Evolutionary conservation across 1,140 invertebrate genomes (phyloP).

Genomic region (Agrilus planipennis): DNA sequence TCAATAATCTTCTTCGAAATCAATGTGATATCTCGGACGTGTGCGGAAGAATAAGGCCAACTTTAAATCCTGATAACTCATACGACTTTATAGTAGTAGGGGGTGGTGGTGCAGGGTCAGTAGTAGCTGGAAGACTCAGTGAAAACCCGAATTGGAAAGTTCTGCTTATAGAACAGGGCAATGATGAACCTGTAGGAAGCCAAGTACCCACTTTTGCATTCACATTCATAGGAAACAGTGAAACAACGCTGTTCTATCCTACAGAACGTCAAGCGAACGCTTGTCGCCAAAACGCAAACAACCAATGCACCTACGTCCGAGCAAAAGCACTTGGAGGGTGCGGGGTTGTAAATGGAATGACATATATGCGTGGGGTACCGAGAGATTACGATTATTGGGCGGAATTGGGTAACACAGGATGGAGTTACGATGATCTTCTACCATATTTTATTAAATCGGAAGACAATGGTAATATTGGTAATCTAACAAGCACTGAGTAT

Average conservation of each 20-base stretch:
- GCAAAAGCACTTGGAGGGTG: constrained; percentile 65
- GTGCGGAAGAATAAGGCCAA: no score
- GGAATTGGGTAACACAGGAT: constrained; percentile 55
- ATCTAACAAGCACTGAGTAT: no score
- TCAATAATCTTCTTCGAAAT: no score
- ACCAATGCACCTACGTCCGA: constrained; percentile 50
- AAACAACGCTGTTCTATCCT: no score
- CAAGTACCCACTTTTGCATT: constrained; percentile 66
- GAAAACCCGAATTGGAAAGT: constrained; percentile 56
- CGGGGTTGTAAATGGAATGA: constrained; percentile 69
- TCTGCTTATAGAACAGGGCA: constrained; percentile 60
- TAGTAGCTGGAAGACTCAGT: constrained; percentile 53
- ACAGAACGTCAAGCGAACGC: constrained; percentile 52
- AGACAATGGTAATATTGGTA: constrained; percentile 43
- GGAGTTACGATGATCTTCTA: constrained; percentile 71
- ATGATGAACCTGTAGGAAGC: constrained; percentile 57
- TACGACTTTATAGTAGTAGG: constrained; percentile 29
- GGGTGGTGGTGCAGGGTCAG: constrained; percentile 41
- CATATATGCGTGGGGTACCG: constrained; percentile 59
- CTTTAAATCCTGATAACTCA: no score
- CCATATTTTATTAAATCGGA: constrained; percentile 77
- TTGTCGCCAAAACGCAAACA: no score
- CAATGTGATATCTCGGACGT: no score
- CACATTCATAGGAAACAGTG: no score
- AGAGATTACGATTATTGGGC: constrained; percentile 41